Evolutionary conservation across 2,797 vertebrate species (phyloP).

Genomic region (Diplodus sargus): DNA sequence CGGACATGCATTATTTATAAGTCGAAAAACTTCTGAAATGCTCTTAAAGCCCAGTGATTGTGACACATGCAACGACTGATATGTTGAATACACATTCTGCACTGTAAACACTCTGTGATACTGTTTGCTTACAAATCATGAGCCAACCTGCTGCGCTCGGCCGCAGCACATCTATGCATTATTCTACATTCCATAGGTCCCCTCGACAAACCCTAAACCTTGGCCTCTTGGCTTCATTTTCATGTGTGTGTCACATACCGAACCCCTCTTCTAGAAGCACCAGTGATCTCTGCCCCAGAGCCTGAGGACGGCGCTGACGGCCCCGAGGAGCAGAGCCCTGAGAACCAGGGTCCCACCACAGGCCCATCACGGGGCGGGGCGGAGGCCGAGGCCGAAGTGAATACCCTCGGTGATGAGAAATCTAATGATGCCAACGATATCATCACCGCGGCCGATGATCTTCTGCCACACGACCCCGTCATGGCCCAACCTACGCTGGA

Average conservation of each 20-base stretch:
- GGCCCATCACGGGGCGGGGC: slow-evolving; percentile 41
- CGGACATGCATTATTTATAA: slow-evolving; percentile 35
- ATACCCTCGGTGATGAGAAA: slow-evolving; percentile 50
- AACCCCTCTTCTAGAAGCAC: slow-evolving; percentile 67
- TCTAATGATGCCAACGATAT: slow-evolving; percentile 72
- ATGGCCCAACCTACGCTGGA: slow-evolving; percentile 58
- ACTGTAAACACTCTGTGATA: not conserved
- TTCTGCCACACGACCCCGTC: slow-evolving; percentile 42
- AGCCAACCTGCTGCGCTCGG: slow-evolving; percentile 5
- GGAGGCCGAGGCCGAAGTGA: slow-evolving; percentile 40
- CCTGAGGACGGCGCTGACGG: slow-evolving; percentile 41
- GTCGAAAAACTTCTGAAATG: slow-evolving; percentile 5
- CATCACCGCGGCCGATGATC: slow-evolving; percentile 64
- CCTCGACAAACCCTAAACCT: slow-evolving; percentile 61
- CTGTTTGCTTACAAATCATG: not conserved
- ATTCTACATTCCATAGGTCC: slow-evolving; percentile 68
- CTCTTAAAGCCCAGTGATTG: not conserved
- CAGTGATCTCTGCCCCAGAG: slow-evolving; percentile 62
- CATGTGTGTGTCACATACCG: slow-evolving; percentile 78
- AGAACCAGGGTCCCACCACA: slow-evolving; percentile 37
- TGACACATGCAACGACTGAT: slow-evolving; percentile 26
- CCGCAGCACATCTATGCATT: slow-evolving; percentile 50
- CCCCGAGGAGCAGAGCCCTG: slow-evolving; percentile 42
- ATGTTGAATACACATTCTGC: slow-evolving; percentile 2
- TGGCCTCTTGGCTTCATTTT: slow-evolving; percentile 72